These are phyloP conservation scores for Macaria liturata DNA, from an alignment of 2,888 invertebrate genomes.

Conservation along the genomic window DNA sequence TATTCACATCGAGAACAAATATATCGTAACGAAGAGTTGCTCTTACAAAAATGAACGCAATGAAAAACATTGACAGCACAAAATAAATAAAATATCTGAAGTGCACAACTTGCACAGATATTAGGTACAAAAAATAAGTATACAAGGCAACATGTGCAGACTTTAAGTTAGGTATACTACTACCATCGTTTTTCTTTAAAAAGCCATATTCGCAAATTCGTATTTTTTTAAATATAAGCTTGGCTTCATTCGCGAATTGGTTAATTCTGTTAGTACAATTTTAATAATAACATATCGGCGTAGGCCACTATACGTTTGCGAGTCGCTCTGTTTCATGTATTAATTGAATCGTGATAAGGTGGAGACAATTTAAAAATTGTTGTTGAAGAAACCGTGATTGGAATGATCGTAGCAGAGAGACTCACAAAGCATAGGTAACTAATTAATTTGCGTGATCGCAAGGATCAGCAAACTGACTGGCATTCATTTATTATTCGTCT, in stretches of 20 bases:
- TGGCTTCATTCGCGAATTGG: slow-evolving; percentile 76
- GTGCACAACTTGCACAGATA: slow-evolving; percentile 66
- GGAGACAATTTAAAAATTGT: slow-evolving; percentile 36
- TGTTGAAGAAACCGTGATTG: slow-evolving; percentile 34
- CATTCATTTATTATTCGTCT: slow-evolving; percentile 52
- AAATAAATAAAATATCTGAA: slow-evolving; percentile 63
- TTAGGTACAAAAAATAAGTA: slow-evolving; percentile 67
- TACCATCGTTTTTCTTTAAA: slow-evolving; percentile 67
- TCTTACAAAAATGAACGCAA: slow-evolving; percentile 42
- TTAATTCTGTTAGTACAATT: slow-evolving; percentile 75
- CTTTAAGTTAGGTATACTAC: slow-evolving; percentile 80
- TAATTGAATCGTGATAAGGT: slow-evolving; percentile 32
- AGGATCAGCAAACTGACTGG: slow-evolving; percentile 10
- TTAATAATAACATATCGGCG: slow-evolving; percentile 60
- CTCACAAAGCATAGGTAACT: slow-evolving; percentile 48
- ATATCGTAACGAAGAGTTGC: slow-evolving; percentile 32
- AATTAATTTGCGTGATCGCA: slow-evolving; percentile 25
- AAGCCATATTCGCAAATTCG: slow-evolving; percentile 77
- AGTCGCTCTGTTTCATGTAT: slow-evolving; percentile 47
- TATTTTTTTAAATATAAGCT: slow-evolving; percentile 58
- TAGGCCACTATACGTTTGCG: slow-evolving; percentile 46
- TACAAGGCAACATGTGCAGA: slow-evolving; percentile 83
- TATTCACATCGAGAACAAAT: slow-evolving; percentile 72
- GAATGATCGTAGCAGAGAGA: slow-evolving; percentile 50
- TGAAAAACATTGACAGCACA: slow-evolving; percentile 68